phyloP scores from a whole-genome alignment of 2,888 invertebrate species.

The Drosophila neonasuta region DNA sequence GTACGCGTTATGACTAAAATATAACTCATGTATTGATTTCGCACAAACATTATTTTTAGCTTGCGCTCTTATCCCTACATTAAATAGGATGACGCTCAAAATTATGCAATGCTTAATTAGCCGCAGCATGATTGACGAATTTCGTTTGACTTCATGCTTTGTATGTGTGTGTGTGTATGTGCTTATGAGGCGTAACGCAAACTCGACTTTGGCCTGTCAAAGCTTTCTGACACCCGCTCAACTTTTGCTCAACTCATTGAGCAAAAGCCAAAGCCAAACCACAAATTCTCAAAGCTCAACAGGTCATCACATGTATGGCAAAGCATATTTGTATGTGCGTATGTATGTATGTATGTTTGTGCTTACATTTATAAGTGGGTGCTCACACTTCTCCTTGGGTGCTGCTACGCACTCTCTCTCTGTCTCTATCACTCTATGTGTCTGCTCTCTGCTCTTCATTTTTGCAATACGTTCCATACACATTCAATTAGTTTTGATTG shows the following conservation, averaged over 20 bases:
- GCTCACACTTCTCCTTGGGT: constrained; percentile 1
- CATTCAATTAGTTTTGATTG: constrained; percentile 74
- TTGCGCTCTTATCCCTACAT: neutral
- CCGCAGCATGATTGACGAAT: constrained; percentile 25
- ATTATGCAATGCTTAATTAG: constrained; percentile 57
- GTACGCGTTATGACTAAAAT: neutral
- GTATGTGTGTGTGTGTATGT: neutral
- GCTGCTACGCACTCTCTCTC: neutral
- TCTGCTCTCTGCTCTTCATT: constrained; percentile 1
- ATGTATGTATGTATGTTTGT: constrained; percentile 5
- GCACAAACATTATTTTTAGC: too few relatives aligned
- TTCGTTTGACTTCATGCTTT: neutral
- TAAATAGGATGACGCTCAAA: constrained; percentile 44
- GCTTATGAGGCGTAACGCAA: constrained; percentile 38
- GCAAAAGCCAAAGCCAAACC: constrained; percentile 25
- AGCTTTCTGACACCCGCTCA: constrained; percentile 27
- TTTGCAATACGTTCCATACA: constrained; percentile 28
- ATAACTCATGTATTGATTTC: neutral
- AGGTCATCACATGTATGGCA: constrained; percentile 38
- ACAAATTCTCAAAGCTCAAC: constrained; percentile 43
- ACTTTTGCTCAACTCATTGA: constrained; percentile 26
- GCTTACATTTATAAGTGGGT: constrained; percentile 38
- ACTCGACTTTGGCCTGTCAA: constrained; percentile 27
- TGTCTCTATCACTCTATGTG: neutral
- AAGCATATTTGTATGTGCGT: neutral